Base-by-base conservation (phyloP, 2,888 invertebrate species). In the Caradrina clavipalpis region DNA sequence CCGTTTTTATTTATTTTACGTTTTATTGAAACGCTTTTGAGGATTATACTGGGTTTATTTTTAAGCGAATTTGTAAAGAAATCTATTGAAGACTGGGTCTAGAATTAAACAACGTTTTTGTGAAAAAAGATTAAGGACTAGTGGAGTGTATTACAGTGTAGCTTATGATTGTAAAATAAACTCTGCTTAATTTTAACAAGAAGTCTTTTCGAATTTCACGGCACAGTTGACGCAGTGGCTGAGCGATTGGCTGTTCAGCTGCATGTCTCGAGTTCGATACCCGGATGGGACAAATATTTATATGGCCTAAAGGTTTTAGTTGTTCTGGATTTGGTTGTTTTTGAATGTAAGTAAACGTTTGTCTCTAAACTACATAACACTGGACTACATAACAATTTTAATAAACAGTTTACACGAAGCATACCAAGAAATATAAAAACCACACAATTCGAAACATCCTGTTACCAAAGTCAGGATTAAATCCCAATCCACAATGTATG, bases 401-500 rank as follows among this genome's bases (percentile, higher is more conserved):
- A 31, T 13, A 26, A 53, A 13, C 22, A 42, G 17, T 22, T 42
- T 21, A 54, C 22, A 45, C n/a, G 17, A 39, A 53, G 11, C 39
- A 54, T 2, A 51, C 2, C 0, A 53, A 55, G n/a, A 63, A 66
- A 63, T 75, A 70, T 63, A 63, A 69, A n/a, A 73, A 54, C 49
- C 26, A 61, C 21, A 58, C 53, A 83, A 85, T 84, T 81, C 47
- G 76, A 79, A 90, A 89, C 94, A 94, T 85, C 90, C 94, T 91
- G 87, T 92, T 85, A 86, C 71, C 69, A 88, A 82, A 88, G 89
- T 86, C 89, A 88, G 90, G 92, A 94, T 93, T 94, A 93, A 86
- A 84, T 86, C 83, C 81, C 89, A 88, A 91, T 89, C 88, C 87
- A 78, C 91, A 93, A 96, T 94, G 91, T 94, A 96, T 95, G 94